phyloP scores from a whole-genome alignment of 2,113 vertebrate genomes.

The Gavialis gangeticus region DNA sequence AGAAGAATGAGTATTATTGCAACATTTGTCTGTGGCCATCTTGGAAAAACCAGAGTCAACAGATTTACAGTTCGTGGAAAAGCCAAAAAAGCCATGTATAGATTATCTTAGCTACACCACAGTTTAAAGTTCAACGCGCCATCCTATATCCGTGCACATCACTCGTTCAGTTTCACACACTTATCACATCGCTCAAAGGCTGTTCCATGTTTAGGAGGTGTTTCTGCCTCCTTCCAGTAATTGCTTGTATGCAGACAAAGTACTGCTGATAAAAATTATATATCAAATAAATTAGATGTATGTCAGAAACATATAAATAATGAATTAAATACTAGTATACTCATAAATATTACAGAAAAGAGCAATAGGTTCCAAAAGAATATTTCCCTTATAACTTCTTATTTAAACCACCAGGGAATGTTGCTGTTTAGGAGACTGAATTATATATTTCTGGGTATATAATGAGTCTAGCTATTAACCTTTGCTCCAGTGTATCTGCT shows the following conservation, averaged over 20 bases:
- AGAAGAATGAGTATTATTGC: not conserved
- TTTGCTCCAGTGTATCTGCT: slow-evolving; percentile 62
- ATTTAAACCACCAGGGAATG: slow-evolving; percentile 20
- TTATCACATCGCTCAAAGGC: slow-evolving; percentile 53
- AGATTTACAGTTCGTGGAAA: slow-evolving; percentile 34
- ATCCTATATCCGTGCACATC: not conserved
- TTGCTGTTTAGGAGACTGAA: slow-evolving; percentile 65
- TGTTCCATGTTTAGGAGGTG: slow-evolving; percentile 32
- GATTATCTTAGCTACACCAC: slow-evolving; percentile 8
- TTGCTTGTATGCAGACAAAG: slow-evolving; percentile 67
- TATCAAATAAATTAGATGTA: slow-evolving; percentile 69
- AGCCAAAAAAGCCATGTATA: not conserved
- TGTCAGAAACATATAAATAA: slow-evolving; percentile 74
- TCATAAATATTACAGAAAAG: slow-evolving; percentile 74
- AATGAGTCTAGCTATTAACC: slow-evolving; percentile 72
- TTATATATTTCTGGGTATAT: slow-evolving; percentile 67
- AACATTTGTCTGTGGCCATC: not conserved
- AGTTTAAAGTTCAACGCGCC: not conserved
- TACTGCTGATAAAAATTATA: slow-evolving; percentile 62
- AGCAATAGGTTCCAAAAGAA: slow-evolving; percentile 56
- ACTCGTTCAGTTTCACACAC: slow-evolving; percentile 31
- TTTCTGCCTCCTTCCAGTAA: slow-evolving; percentile 37
- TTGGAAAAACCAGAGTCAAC: slow-evolving; percentile 9
- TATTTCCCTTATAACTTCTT: slow-evolving; percentile 57
- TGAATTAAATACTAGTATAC: slow-evolving; percentile 69